Percentiles rank a stretch among this genome's conserved stretches.
phyloP scores from a whole-genome alignment of 2,797 vertebrate species.

The Podargus strigoides region DNA sequence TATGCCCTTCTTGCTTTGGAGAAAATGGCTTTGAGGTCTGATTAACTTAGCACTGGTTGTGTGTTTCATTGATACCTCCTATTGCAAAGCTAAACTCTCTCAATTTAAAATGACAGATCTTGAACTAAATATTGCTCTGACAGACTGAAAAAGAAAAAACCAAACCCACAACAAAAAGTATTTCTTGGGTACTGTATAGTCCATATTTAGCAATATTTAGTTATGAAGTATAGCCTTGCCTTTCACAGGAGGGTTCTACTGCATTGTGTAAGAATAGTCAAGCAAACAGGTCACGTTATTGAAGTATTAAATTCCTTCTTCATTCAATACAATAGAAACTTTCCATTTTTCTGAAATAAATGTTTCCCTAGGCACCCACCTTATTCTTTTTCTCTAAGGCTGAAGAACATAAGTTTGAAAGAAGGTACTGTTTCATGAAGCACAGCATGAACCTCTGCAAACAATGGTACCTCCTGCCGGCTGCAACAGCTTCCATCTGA shows the following conservation, averaged over 20 bases:
- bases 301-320: conserved; percentile 5
- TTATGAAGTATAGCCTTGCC: background rate
- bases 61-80: background rate
- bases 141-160: background rate
- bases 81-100: background rate
- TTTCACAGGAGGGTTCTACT: background rate
- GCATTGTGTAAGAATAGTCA: background rate
- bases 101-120: background rate
- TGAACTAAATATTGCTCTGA: background rate
- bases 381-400: background rate
- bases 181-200: background rate
- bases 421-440: background rate
- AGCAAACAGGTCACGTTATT: background rate
- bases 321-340: background rate
- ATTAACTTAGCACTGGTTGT: background rate
- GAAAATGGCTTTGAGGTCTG: conserved; percentile 6
- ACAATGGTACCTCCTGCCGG: background rate
- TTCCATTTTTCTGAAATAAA: conserved; percentile 26
- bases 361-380: background rate
- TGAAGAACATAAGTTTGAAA: background rate
- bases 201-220: background rate
- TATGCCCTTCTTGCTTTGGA: background rate
- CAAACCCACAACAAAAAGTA: background rate
- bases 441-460: background rate
- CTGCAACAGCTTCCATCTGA: background rate